Conservation (phyloP, 2,113 vertebrate genomes). For the Antigone vipio region DNA sequence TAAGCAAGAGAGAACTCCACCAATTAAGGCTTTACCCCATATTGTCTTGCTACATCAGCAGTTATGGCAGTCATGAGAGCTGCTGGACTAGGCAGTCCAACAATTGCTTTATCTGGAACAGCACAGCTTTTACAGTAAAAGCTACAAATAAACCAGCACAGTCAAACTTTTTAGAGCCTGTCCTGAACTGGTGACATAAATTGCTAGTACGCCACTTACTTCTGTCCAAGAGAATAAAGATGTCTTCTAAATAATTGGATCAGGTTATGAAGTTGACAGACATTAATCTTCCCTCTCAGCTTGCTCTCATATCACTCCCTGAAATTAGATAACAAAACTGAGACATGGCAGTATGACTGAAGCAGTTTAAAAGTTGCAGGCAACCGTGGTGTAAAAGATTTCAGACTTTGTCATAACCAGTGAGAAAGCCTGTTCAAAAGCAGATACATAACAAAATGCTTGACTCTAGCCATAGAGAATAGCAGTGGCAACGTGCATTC, state of each 20-base stretch:
- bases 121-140: background rate
- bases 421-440: background rate
- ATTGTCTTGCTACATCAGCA: background rate
- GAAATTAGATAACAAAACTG: background rate
- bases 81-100: background rate
- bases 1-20: background rate
- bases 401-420: background rate
- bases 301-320: background rate
- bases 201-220: background rate
- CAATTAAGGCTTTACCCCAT: background rate
- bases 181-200: background rate
- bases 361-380: background rate
- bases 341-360: background rate
- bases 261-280: background rate
- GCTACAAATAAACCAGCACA: background rate
- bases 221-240: background rate
- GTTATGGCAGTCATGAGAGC: background rate
- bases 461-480: background rate
- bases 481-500: rapidly evolving
- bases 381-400: background rate
- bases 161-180: background rate
- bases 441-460: background rate
- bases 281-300: background rate
- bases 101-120: background rate
- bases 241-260: background rate